Base-by-base conservation (phyloP, 2,113 vertebrate species). In the Salvator merianae region DNA sequence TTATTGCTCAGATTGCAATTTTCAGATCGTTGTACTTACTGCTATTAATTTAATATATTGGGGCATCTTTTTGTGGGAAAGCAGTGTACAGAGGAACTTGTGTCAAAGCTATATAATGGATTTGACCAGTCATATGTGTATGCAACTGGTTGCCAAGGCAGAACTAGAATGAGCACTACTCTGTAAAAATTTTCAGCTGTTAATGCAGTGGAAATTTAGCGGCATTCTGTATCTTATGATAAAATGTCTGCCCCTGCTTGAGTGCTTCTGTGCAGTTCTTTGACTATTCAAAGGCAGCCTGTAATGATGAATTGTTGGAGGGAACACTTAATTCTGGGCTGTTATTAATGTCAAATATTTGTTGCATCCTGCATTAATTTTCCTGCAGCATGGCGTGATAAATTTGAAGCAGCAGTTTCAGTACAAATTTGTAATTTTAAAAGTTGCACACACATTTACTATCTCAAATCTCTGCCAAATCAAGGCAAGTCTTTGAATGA, bases 361-460 rank as follows among this genome's bases (percentile, higher is more conserved):
- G 90, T 86, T 83, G 85, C 90, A 88, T 84, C 87, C 82, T 84
- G 82, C 90, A 90, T 78, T 91, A 93, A 93, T 91, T 91, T 92
- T 87, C 86, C 94, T 92, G 90, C 93, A 94, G 92, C 90, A 87
- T 84, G 55, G 81, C 87, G 84, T 83, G 88, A 91, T 79, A 84
- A 92, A 93, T 91, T 87, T 87, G 85, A 90, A 91, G 86, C 73
- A 81, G 88, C 86, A 90, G 86, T 90, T 94, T 92, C 87, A 89
- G 87, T 82, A 43, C 26, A 85, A 90, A 88, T 62, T 69, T 87
- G 84, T 91, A 90, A 93, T 91, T 94, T 92, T 88, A 81, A 83
- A 83, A 91, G 92, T 94, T 88, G 92, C 87, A 88, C 89, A 20
- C 83, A 90, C 84, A 91, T 74, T 91, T 91, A 89, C 91, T 91